A percentile compares a stretch with the other conserved stretches of the same genome.
phyloP scores from a whole-genome alignment of 2,888 invertebrate species.

The Chloroclysta siterata region DNA sequence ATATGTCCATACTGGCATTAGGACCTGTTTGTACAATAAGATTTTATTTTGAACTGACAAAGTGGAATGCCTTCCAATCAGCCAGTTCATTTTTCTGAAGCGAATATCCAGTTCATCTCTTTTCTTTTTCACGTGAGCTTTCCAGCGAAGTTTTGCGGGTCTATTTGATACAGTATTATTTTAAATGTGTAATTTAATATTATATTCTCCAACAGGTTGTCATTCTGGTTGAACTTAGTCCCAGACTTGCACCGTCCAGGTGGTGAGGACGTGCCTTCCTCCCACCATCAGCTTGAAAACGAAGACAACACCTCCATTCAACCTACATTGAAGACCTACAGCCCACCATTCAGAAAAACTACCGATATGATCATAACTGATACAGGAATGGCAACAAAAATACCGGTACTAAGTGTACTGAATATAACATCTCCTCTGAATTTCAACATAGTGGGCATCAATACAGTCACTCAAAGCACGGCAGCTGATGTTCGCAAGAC shows the following conservation, averaged over 20 bases:
- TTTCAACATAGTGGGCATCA: slow-evolving; percentile 72
- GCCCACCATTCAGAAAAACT: slow-evolving; percentile 82
- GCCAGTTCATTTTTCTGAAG: no score
- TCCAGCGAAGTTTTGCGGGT: no score
- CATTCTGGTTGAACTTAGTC: slow-evolving; percentile 97
- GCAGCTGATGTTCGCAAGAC: slow-evolving; percentile 66
- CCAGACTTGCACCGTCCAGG: slow-evolving; percentile 96
- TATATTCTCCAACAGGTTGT: slow-evolving; percentile 85
- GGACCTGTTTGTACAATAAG: no score
- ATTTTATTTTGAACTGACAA: no score
- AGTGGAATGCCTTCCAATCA: no score
- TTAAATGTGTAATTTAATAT: no score
- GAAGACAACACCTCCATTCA: slow-evolving; percentile 86
- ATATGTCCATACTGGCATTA: no score
- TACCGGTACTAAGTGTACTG: slow-evolving; percentile 67
- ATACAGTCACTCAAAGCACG: slow-evolving; percentile 69
- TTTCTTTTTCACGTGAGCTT: no score
- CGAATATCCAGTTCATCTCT: no score
- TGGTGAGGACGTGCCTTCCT: slow-evolving; percentile 92
- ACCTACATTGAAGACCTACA: slow-evolving; percentile 84
- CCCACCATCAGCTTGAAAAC: slow-evolving; percentile 93
- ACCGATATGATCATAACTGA: slow-evolving; percentile 78
- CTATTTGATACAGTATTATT: no score
- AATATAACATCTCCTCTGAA: slow-evolving; percentile 77
- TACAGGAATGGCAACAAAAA: slow-evolving; percentile 71